Evolutionary conservation across 92 coral and sea anemone genomes (phyloP).

Genomic region (Epizoanthus ramosus): DNA sequence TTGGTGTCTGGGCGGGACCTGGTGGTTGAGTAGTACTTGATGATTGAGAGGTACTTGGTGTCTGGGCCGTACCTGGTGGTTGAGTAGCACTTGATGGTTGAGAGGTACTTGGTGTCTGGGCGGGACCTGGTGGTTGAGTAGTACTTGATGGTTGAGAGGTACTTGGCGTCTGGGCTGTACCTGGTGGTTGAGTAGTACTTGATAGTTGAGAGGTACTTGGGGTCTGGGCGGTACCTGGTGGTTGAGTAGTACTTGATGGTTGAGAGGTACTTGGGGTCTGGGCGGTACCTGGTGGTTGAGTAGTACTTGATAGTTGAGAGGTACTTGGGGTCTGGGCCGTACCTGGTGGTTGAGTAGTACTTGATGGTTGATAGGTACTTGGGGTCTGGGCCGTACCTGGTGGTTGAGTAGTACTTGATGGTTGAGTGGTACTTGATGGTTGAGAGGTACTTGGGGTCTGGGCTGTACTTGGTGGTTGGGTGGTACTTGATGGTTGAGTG

Average conservation of each 20-base stretch:
- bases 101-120: no score
- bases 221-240: no score
- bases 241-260: no score
- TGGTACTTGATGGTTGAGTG: background rate
- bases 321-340: background rate
- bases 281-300: no score
- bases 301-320: no score
- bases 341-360: no score
- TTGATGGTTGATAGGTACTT: background rate
- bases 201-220: background rate
- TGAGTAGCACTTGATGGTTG: no score
- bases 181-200: no score
- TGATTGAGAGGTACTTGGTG: background rate
- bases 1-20: conserved; percentile 2
- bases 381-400: no score
- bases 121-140: no score
- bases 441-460: background rate
- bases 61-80: no score
- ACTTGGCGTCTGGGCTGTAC: background rate
- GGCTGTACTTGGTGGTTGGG: background rate
- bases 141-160: no score
- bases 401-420: background rate
- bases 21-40: background rate
- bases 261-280: background rate
- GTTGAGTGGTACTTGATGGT: background rate